phyloP scores from a whole-genome alignment of 1,140 invertebrate species.

The Battus philenor region DNA sequence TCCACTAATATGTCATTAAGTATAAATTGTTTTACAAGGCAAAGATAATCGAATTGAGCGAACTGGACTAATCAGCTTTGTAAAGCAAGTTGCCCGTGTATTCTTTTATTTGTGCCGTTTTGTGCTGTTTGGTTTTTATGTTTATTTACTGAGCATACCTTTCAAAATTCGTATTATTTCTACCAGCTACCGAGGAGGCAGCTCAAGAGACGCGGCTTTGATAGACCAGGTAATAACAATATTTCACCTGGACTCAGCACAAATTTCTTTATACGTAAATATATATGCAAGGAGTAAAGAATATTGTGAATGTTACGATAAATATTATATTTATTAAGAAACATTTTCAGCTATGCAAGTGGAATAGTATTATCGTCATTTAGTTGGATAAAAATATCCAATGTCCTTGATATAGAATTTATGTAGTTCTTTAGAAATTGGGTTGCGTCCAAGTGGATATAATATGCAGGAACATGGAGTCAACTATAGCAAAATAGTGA shows the following conservation, averaged over 20 bases:
- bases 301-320: too few relatives aligned
- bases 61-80: background rate
- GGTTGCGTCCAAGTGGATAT: slow-evolving; percentile 66
- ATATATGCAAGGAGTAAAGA: too few relatives aligned
- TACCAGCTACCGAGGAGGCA: slow-evolving; percentile 76
- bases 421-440: slow-evolving; percentile 32
- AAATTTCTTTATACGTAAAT: slow-evolving; percentile 27
- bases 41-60: slow-evolving; percentile 13
- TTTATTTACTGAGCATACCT: slow-evolving; percentile 67
- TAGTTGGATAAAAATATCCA: slow-evolving; percentile 10
- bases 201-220: slow-evolving; percentile 76
- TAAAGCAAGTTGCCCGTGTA: slow-evolving; percentile 28
- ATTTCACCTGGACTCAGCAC: slow-evolving; percentile 57
- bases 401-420: slow-evolving; percentile 8
- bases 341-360: too few relatives aligned
- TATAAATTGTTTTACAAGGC: slow-evolving; percentile 43
- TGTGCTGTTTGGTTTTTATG: slow-evolving; percentile 71
- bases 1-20: slow-evolving; percentile 61
- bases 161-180: slow-evolving; percentile 76
- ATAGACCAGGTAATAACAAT: slow-evolving; percentile 75
- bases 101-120: slow-evolving; percentile 72
- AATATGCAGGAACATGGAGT: slow-evolving; percentile 46
- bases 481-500: slow-evolving; percentile 39
- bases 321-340: too few relatives aligned
- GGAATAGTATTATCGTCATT: too few relatives aligned